Evolutionary conservation across 2,113 vertebrate genomes (phyloP).

Genomic region (Prionailurus viverrinus): DNA sequence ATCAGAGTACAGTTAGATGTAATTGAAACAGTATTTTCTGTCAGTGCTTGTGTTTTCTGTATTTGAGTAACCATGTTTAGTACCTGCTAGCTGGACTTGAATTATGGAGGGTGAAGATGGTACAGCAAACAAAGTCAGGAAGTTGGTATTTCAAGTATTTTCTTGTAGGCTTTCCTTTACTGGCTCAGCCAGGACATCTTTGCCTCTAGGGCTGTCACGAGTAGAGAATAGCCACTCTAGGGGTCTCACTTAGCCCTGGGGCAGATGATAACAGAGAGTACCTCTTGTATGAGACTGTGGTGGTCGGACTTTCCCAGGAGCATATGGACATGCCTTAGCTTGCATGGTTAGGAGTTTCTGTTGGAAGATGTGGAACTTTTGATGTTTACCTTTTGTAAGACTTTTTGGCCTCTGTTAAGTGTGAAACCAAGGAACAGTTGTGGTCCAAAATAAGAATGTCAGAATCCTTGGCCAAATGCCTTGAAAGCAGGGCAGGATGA

Average conservation of each 20-base stretch:
- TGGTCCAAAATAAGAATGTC: conserved; percentile 56
- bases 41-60: not conserved
- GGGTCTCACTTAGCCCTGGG: not conserved
- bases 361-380: conserved; percentile 62
- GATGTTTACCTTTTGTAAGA: conserved; percentile 64
- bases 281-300: not conserved
- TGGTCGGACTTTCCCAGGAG: conserved; percentile 32
- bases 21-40: not conserved
- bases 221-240: not conserved
- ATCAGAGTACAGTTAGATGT: not conserved
- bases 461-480: conserved; percentile 47
- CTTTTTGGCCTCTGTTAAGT: conserved; percentile 54
- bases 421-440: conserved; percentile 70
- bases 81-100: not conserved
- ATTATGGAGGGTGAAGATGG: not conserved
- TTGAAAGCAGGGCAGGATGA: conserved; percentile 42
- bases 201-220: not conserved
- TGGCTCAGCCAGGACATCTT: not conserved
- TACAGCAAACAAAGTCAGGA: not conserved
- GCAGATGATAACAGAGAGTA: not conserved
- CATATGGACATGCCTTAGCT: conserved; percentile 11
- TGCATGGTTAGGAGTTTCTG: conserved; percentile 60
- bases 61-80: not conserved
- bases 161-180: not conserved
- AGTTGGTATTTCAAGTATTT: conserved; percentile 41